Evolutionary conservation across 1,140 invertebrate species (phyloP).

Genomic region (Drosophila neocordata): DNA sequence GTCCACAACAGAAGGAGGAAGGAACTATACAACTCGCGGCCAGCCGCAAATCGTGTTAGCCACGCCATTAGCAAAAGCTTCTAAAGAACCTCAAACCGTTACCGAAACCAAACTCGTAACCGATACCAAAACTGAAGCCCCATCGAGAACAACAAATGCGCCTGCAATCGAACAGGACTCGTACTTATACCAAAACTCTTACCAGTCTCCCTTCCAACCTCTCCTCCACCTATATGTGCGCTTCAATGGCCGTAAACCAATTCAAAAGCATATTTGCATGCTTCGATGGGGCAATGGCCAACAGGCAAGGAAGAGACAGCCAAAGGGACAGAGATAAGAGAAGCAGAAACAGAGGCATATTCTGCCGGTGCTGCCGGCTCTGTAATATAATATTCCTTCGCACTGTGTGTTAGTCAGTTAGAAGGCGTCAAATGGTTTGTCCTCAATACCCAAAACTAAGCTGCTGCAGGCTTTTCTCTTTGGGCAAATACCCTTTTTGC

Average conservation of each 20-base stretch:
- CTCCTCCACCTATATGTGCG: conserved; percentile 51
- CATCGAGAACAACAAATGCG: conserved; percentile 18
- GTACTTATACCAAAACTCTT: conserved; percentile 1
- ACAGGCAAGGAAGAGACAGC: conserved; percentile 8
- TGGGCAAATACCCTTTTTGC: neutral
- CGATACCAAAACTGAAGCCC: neutral
- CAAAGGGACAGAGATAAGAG: conserved; percentile 7
- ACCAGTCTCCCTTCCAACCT: neutral
- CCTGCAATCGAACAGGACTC: conserved; percentile 30
- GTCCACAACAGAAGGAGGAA: conserved; percentile 16
- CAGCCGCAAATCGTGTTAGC: conserved; percentile 74
- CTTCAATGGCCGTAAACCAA: conserved; percentile 75
- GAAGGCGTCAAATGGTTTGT: conserved; percentile 35
- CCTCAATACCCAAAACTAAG: neutral
- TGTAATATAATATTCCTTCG: conserved; percentile 74
- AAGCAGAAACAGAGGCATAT: conserved; percentile 26
- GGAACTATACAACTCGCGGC: conserved; percentile 43
- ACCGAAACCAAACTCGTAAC: conserved; percentile 31
- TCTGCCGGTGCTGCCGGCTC: conserved; percentile 41
- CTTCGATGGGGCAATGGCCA: conserved; percentile 64
- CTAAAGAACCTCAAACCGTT: conserved; percentile 42
- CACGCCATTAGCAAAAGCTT: conserved; percentile 78
- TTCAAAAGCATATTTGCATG: conserved; percentile 80
- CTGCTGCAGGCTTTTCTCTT: conserved; percentile 32
- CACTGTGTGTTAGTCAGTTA: conserved; percentile 44